phyloP scores from a whole-genome alignment of 2,888 invertebrate species.

The Sisyra nigra region DNA sequence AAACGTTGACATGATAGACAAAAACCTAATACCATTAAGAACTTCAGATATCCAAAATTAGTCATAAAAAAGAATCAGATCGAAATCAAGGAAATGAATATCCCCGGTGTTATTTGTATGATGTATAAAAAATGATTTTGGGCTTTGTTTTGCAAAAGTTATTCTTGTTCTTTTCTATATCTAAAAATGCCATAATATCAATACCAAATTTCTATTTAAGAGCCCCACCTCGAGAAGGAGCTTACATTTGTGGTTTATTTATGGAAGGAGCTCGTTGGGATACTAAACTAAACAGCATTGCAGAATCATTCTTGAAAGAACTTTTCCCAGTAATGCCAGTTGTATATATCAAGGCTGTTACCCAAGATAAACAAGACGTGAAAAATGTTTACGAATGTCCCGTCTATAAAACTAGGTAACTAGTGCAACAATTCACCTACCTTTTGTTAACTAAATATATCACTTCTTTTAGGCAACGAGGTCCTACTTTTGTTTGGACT shows the following conservation, averaged over 20 bases:
- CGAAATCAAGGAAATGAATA: no score
- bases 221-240: constrained; percentile 69
- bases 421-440: background rate
- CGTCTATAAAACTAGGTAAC: constrained; percentile 76
- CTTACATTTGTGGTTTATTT: constrained; percentile 73
- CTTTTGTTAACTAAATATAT: background rate
- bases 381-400: constrained; percentile 85
- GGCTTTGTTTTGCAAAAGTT: background rate
- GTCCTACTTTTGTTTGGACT: constrained; percentile 90
- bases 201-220: background rate
- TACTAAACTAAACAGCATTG: constrained; percentile 53
- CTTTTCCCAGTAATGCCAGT: constrained; percentile 84
- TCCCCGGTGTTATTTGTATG: no score
- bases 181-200: background rate
- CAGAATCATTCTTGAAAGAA: constrained; percentile 76
- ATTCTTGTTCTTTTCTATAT: background rate
- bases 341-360: constrained; percentile 70
- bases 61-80: no score
- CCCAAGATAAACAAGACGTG: constrained; percentile 77
- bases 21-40: no score
- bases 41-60: no score
- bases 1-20: no score
- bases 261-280: constrained; percentile 97
- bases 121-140: background rate
- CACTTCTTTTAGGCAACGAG: constrained; percentile 43